Conservation (phyloP, 2,113 vertebrate genomes). For the Ceyx cyanopectus region DNA sequence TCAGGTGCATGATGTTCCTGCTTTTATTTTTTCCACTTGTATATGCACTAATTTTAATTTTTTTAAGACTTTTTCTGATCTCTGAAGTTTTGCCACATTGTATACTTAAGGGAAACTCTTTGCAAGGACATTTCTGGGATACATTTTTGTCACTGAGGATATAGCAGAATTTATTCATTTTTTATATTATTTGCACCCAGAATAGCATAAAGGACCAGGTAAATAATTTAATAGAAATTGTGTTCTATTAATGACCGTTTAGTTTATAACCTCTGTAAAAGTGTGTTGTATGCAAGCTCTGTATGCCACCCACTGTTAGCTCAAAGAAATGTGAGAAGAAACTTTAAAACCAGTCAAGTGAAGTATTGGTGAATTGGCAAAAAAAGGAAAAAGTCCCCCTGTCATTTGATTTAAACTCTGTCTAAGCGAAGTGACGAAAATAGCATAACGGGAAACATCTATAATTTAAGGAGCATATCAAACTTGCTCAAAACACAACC, state of each 20-base stretch:
- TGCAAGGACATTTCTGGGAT: slow-evolving; percentile 81
- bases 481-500: slow-evolving; percentile 75
- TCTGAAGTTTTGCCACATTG: slow-evolving; percentile 89
- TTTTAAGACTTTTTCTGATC: slow-evolving; percentile 86
- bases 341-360: slow-evolving; percentile 47
- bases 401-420: slow-evolving; percentile 61
- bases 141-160: slow-evolving; percentile 81
- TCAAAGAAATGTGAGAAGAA: slow-evolving; percentile 63
- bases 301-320: slow-evolving; percentile 77
- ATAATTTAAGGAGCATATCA: slow-evolving; percentile 61
- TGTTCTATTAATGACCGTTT: slow-evolving; percentile 69
- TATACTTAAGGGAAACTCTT: slow-evolving; percentile 84
- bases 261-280: slow-evolving; percentile 71
- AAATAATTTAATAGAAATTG: slow-evolving; percentile 76
- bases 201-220: slow-evolving; percentile 78
- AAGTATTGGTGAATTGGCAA: slow-evolving; percentile 58
- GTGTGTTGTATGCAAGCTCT: slow-evolving; percentile 76
- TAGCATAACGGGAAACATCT: slow-evolving; percentile 43
- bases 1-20: slow-evolving; percentile 86
- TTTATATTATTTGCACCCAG: slow-evolving; percentile 75
- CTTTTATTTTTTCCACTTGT: slow-evolving; percentile 94
- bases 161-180: slow-evolving; percentile 76
- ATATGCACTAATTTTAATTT: slow-evolving; percentile 99
- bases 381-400: slow-evolving; percentile 55
- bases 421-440: slow-evolving; percentile 61